Base-by-base conservation (phyloP, 2,797 vertebrate species). In the Myotis pilosus region DNA sequence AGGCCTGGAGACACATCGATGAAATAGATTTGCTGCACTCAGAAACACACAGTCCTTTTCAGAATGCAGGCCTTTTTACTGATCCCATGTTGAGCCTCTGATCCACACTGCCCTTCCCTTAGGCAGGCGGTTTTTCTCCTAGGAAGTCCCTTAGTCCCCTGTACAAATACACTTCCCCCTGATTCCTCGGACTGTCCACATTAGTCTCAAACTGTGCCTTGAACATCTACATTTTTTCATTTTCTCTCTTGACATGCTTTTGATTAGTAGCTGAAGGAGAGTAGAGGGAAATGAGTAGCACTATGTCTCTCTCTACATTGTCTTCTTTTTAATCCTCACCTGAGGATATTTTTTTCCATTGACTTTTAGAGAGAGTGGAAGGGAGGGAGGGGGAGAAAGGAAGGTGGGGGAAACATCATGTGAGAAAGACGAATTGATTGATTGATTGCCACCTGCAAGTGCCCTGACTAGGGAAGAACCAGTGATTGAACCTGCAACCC, bases 191-290 rank as follows among this genome's bases (percentile, higher is more conserved):
- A 47, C 25, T 38, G 6, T 68, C 36, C 25, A 55, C 33, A 41
- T 84, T 68, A 87, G 11, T 93, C 75, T 76, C 60, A 84, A n/a
- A 33, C 30, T 80, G 30, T 76, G 30, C 30, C 53, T 66, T 72
- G 30, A 25, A 87, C 15, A 11, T 5, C 20, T 60, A 36, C 30
- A 57, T 51, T 87, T 78, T 66, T 41, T 15, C 33, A 5, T 90
- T 75, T 94, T 95, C 38, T 92, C 16, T 78, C 11, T 53, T 89
- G 69, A 47, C 41, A 53, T 81, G 5, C 23, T 91, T 78, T 96
- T 87, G 57, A 72, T 89, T 66, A 71, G 28, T 87, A 72, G 41
- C 25, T 25, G 11, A 93, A 69, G 36, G 16, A 71, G 11, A 51
- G 10, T 66, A 5, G 57, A 88, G 25, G 60, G 16, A 90, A 75